phyloP scores from a whole-genome alignment of 2,888 invertebrate genomes.

The Cyclophora albipunctata region DNA sequence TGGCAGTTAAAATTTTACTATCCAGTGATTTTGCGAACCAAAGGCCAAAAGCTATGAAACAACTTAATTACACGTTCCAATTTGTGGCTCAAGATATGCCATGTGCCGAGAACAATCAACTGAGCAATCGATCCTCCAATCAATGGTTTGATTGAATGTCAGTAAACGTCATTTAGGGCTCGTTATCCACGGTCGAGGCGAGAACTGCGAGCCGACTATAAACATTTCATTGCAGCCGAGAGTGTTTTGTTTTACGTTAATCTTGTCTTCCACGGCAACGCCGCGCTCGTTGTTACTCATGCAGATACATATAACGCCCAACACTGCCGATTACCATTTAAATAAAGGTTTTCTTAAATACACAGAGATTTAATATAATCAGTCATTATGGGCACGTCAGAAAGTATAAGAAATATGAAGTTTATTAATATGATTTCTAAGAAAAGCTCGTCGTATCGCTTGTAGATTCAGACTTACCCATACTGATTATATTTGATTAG shows the following conservation, averaged over 20 bases:
- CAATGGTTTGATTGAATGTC: slow-evolving; percentile 55
- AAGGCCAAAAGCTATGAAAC: slow-evolving; percentile 13
- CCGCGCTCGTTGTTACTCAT: background rate
- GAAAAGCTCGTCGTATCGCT: no score
- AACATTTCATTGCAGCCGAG: slow-evolving; percentile 37
- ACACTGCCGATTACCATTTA: no score
- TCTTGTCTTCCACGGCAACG: background rate
- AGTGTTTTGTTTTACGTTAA: slow-evolving; percentile 30
- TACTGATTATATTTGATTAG: no score
- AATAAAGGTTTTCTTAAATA: no score
- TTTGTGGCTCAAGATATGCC: slow-evolving; percentile 21
- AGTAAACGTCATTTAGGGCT: slow-evolving; percentile 53
- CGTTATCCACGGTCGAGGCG: slow-evolving; percentile 56
- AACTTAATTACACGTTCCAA: slow-evolving; percentile 30
- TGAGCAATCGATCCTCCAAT: slow-evolving; percentile 42
- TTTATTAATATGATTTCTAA: no score
- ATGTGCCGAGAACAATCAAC: slow-evolving; percentile 29
- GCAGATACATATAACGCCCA: no score
- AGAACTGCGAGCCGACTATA: slow-evolving; percentile 42
- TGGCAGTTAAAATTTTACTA: no score
- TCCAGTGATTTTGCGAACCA: no score
- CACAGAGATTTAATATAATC: no score
- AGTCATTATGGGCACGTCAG: no score
- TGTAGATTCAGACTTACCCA: no score
- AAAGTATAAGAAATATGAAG: no score